Evolutionary conservation across 2,113 vertebrate species (phyloP), one percentile per base, ranked within the genome.

Genomic region (Dicerorhinus sumatrensis): DNA sequence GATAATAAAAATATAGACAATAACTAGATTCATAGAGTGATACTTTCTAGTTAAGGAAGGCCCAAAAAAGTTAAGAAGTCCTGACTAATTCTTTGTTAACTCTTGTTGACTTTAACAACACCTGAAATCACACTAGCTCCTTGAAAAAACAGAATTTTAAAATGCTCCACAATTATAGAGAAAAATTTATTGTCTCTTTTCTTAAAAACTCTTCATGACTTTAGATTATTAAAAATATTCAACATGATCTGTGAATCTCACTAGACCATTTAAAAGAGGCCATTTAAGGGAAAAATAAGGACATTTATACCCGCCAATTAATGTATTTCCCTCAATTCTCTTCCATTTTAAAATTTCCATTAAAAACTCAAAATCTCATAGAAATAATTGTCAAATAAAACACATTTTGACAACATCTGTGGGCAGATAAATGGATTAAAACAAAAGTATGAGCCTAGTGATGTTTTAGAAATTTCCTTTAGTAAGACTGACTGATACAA

Each of bases 381-480:
- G 58, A 58, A 60, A 23, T 77, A 79, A 80, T 48, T 70, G 25
- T 39, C 51, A 62, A 77, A 72, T 46, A 82, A 54, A 39, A 54
- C 13, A 88, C 25, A 80, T 67, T 87, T 46, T 84, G 33, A 75
- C 10, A 89, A 76, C 16, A 75, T 48, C 85, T 60, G 16, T 91
- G 36, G 36, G 14, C 20, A 82, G 12, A 91, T 82, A 82, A 76
- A 39, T 62, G 27, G 6, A 83, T 89, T 92, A 65, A 80, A 95
- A 87, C 6, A 48, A 80, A 89, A 91, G 12, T 18, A 65, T 25
- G 18, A 81, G 25, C 27, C 31, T 72, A 76, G 5, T 51, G 70
- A 67, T 42, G 42, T 91, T 93, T 96, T 80, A 93, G 58, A 79
- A 70, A 76, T 42, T n/a, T 56, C 88, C 7, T 85, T 5, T 42